Percentiles rank a stretch among this genome's conserved stretches.
These are phyloP conservation scores for Conopomorpha cramerella DNA, from an alignment of 1,140 invertebrate genomes.

Conservation along the genomic window DNA sequence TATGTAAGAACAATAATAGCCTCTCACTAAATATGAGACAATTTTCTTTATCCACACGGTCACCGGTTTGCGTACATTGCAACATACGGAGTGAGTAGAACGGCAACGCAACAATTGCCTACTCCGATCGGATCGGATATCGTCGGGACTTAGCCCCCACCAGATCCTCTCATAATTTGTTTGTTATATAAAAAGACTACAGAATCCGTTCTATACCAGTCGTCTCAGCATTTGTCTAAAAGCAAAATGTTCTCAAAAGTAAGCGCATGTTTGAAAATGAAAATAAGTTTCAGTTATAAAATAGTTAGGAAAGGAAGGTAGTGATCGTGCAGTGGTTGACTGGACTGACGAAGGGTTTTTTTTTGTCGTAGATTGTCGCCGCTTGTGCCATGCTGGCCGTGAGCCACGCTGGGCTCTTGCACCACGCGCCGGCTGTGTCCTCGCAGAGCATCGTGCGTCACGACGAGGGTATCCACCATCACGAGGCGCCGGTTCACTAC, in stretches of 20 bases:
- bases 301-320: background rate
- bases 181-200: constrained; percentile 56
- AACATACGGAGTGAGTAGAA: constrained; percentile 45
- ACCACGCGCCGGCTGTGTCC: constrained; percentile 43
- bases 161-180: constrained; percentile 37
- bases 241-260: constrained; percentile 48
- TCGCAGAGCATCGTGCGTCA: constrained; percentile 43
- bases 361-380: constrained; percentile 21
- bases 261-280: constrained; percentile 17
- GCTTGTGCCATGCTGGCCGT: constrained; percentile 31
- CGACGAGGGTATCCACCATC: constrained; percentile 27
- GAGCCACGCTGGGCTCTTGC: constrained; percentile 45
- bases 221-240: constrained; percentile 36
- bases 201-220: constrained; percentile 41
- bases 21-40: constrained; percentile 27
- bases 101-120: constrained; percentile 42
- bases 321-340: no score
- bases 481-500: constrained; percentile 32
- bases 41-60: constrained; percentile 43
- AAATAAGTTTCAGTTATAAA: background rate
- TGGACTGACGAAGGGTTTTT: constrained; percentile 3
- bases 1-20: constrained; percentile 16
- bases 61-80: constrained; percentile 39
- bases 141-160: constrained; percentile 44
- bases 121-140: constrained; percentile 51